A percentile compares a stretch with the other conserved stretches of the same genome.
These are phyloP conservation scores for Euglossa dilemma DNA, from an alignment of 1,140 invertebrate genomes.

Conservation along the genomic window DNA sequence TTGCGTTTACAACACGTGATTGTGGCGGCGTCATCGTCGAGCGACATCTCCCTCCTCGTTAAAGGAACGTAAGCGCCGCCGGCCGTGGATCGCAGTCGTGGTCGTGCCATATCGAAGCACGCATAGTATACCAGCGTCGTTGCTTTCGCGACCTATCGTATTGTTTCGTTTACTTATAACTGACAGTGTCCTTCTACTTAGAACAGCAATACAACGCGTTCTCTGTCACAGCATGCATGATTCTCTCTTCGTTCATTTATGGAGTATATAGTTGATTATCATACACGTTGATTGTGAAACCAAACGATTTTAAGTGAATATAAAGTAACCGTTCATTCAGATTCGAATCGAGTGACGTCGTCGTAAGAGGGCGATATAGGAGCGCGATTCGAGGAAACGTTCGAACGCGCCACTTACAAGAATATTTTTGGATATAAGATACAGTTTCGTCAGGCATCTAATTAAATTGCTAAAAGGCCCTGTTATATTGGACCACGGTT, in stretches of 20 bases:
- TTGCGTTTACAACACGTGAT: conserved; percentile 70
- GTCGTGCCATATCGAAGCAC: conserved; percentile 53
- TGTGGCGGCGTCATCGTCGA: conserved; percentile 41
- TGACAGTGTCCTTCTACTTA: not conserved
- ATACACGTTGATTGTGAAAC: not conserved
- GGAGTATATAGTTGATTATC: not conserved
- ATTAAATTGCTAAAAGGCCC: not conserved
- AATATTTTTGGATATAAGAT: conserved; percentile 11
- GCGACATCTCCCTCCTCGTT: conserved; percentile 58
- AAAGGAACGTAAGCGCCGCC: conserved; percentile 60
- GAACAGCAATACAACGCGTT: too few relatives aligned
- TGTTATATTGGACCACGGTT: not conserved
- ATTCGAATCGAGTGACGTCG: conserved; percentile 5
- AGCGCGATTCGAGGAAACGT: conserved; percentile 14
- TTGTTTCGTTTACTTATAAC: not conserved
- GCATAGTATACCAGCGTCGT: not conserved
- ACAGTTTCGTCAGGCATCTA: not conserved
- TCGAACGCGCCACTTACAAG: not conserved
- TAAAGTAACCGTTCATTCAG: not conserved
- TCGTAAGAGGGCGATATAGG: not conserved
- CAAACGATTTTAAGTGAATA: not conserved
- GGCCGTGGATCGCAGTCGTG: conserved; percentile 54
- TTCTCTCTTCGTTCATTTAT: not conserved
- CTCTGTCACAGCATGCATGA: not conserved
- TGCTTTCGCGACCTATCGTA: not conserved